Base-by-base conservation (phyloP, 2,797 vertebrate genomes). In the Chromobotia macracanthus region DNA sequence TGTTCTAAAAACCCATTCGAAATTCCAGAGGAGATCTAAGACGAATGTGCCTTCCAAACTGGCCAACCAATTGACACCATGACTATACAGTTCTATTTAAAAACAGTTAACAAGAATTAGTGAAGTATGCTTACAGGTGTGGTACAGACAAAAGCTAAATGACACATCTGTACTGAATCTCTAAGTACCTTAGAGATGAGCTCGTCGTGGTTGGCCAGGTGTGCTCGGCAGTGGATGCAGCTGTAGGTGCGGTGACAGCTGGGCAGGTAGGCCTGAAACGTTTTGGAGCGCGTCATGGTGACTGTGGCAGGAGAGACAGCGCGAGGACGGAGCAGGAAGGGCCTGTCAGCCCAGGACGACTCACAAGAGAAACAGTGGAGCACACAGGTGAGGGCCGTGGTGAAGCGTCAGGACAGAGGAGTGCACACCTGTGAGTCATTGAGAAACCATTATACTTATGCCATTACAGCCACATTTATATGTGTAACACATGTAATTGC, bases 211-310 rank as follows among this genome's bases (percentile, higher is more conserved):
- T 95, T 95, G 90, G 95, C 95, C 65, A 96, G 90, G 67, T 95
- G 95, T 23, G 95, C 95, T 76, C 95, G 89, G 90, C 95, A 95
- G 87, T 96, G 95, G 56, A 96, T 95, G 89, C 95, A 96, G 92
- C 95, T 96, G 90, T 96, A 96, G 81, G 95, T 96, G 78, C 95
- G 91, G 88, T 95, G 95, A 90, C 95, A 96, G 0, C 92, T 94
- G 80, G 95, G 95, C 86, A 96, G 88, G 77, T 96, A 96, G 0
- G 95, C 95, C 92, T 96, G 95, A 90, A 96, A 96, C 84, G 95
- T 96, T 93, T 96, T 96, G 88, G 95, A 96, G 90, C 84, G 88
- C 0, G 88, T 87, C 88, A 87, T 87, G 56, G 61, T 31, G 67
- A 75, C 75, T 5, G 81, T 28, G 71, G 77, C 74, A 1, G 83